Percentiles rank a stretch among this genome's conserved stretches.
Conservation (phyloP, 1,140 invertebrate genomes). For the Pseudomyrmex flavicornis region DNA sequence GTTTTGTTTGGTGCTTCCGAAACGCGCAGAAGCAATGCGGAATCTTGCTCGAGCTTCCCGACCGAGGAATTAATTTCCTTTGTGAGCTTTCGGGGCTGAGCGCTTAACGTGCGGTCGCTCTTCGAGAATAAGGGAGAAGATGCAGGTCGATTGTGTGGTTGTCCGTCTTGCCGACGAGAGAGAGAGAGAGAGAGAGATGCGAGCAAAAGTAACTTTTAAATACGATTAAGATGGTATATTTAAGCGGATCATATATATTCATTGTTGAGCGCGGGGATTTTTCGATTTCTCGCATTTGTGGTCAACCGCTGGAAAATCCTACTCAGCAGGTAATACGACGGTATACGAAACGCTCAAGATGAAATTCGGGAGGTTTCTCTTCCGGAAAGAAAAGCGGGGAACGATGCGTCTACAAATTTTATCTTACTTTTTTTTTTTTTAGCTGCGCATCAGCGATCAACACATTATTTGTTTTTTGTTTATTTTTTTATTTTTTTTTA, state of each 20-base stretch:
- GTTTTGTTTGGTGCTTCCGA: constrained; percentile 45
- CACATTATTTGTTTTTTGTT: neutral
- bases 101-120: constrained; percentile 55
- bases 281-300: constrained; percentile 26
- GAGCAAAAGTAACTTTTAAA: constrained; percentile 68
- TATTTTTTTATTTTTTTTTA: neutral
- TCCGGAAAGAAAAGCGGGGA: neutral
- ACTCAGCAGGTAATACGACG: neutral
- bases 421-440: neutral
- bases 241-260: constrained; percentile 72
- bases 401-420: neutral
- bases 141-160: constrained; percentile 61
- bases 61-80: constrained; percentile 76
- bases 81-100: constrained; percentile 71
- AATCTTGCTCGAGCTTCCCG: constrained; percentile 56
- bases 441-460: too few relatives aligned
- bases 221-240: constrained; percentile 72
- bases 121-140: constrained; percentile 61
- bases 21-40: constrained; percentile 28
- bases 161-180: neutral
- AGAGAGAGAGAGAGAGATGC: neutral
- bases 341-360: neutral
- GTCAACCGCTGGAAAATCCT: constrained; percentile 37
- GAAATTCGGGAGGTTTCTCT: neutral
- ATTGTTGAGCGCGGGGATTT: constrained; percentile 1